Evolutionary conservation across 2,888 invertebrate species (phyloP).

Genomic region (Euplexia lucipara): DNA sequence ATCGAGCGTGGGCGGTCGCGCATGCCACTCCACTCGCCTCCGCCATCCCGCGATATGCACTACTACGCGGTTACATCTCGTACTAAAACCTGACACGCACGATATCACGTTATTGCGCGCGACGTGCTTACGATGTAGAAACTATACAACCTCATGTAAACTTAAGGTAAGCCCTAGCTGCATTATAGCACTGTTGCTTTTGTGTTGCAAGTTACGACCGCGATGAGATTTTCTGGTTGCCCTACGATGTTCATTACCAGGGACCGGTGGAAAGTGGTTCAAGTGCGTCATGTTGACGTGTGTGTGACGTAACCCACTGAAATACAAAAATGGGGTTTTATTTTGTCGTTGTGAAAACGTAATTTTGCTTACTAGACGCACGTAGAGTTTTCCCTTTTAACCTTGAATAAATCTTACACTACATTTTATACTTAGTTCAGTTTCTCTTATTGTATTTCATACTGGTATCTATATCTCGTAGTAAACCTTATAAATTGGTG

Average conservation of each 20-base stretch:
- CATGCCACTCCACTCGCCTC: constrained; percentile 75
- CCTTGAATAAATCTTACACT: constrained; percentile 7
- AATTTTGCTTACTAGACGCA: neutral
- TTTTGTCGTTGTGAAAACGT: constrained; percentile 22
- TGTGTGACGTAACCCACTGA: constrained; percentile 76
- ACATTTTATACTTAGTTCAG: neutral
- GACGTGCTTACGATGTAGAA: constrained; percentile 76
- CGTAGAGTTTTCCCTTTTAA: neutral
- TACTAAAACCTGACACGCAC: constrained; percentile 68
- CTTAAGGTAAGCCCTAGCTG: constrained; percentile 75
- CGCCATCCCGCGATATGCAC: constrained; percentile 78
- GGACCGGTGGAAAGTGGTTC: constrained; percentile 67
- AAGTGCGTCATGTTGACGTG: constrained; percentile 79
- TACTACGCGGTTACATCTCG: constrained; percentile 72
- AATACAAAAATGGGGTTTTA: constrained; percentile 52
- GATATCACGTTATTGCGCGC: constrained; percentile 69
- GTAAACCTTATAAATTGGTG: neutral
- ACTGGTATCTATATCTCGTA: neutral
- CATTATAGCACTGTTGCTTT: constrained; percentile 22
- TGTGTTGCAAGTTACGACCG: constrained; percentile 25
- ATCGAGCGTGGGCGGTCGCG: constrained; percentile 89
- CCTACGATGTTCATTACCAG: constrained; percentile 62
- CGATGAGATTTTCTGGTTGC: constrained; percentile 29
- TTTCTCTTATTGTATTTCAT: constrained; percentile 1
- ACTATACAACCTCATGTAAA: constrained; percentile 69